Evolutionary conservation across 2,888 invertebrate genomes (phyloP).

Genomic region (Spilosoma lubricipeda): DNA sequence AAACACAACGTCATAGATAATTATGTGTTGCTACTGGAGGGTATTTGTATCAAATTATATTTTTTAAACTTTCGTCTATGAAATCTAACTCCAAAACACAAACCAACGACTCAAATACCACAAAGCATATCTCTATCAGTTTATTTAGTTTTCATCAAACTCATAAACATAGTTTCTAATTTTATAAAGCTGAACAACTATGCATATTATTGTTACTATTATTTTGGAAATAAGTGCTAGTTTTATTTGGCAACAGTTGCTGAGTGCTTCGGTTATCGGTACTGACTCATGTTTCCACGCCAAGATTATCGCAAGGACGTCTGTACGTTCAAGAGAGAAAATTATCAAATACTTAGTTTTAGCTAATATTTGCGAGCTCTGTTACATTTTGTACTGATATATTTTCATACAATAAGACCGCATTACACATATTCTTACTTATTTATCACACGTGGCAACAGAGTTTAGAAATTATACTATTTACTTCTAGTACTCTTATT

Average conservation of each 20-base stretch:
- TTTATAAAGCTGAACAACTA: constrained; percentile 46
- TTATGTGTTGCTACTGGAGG: background rate
- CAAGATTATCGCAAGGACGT: constrained; percentile 77
- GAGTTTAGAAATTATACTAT: background rate
- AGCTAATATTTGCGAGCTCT: constrained; percentile 28
- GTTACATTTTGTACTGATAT: constrained; percentile 17
- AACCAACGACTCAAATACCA: background rate
- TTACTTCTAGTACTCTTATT: background rate
- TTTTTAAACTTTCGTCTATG: background rate
- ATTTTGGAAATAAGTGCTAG: constrained; percentile 68
- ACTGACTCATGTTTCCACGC: constrained; percentile 76
- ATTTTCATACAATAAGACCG: background rate
- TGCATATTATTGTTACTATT: constrained; percentile 62
- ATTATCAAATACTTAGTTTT: constrained; percentile 62
- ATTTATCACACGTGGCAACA: background rate
- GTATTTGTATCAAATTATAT: background rate
- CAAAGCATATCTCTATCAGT: constrained; percentile 5
- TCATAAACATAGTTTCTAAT: constrained; percentile 27
- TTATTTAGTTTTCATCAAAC: constrained; percentile 15
- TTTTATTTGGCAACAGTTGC: constrained; percentile 75
- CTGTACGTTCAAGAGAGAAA: constrained; percentile 68
- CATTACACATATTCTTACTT: background rate
- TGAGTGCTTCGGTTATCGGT: constrained; percentile 66
- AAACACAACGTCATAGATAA: background rate
- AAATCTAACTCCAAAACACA: background rate